Evolutionary conservation across 1,140 invertebrate species (phyloP).

Genomic region (Pogonomyrmex californicus): DNA sequence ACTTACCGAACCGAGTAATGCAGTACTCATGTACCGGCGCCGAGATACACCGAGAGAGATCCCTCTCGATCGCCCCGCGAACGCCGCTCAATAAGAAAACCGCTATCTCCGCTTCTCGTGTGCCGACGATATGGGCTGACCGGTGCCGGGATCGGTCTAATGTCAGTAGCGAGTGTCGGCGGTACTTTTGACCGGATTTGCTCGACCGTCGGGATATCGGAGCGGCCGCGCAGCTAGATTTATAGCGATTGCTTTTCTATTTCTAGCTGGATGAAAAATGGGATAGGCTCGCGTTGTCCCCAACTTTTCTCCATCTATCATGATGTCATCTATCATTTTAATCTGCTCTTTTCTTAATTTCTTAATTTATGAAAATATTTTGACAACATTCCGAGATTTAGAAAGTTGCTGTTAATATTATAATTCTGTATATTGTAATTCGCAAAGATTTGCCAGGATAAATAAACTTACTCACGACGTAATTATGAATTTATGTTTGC

Average conservation of each 20-base stretch:
- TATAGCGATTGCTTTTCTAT: not conserved
- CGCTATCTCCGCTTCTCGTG: slow-evolving; percentile 75
- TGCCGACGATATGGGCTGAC: slow-evolving; percentile 59
- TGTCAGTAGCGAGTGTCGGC: slow-evolving; percentile 55
- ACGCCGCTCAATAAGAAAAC: slow-evolving; percentile 78
- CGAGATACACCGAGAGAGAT: slow-evolving; percentile 72
- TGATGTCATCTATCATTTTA: no score
- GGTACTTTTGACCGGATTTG: slow-evolving; percentile 65
- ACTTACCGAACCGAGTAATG: slow-evolving; percentile 81
- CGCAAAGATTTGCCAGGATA: not conserved
- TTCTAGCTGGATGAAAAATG: not conserved
- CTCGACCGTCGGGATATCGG: not conserved
- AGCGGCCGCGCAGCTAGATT: slow-evolving; percentile 22
- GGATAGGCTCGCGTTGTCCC: not conserved
- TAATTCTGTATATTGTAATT: not conserved
- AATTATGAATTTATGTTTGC: slow-evolving; percentile 53
- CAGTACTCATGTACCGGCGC: slow-evolving; percentile 80
- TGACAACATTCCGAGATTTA: not conserved
- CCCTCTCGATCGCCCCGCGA: slow-evolving; percentile 71
- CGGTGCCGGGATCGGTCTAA: slow-evolving; percentile 66
- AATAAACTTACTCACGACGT: not conserved
- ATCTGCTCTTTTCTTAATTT: not conserved
- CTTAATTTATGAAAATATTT: not conserved
- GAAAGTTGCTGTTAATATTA: not conserved
- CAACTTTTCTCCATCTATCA: not conserved